Conservation (phyloP, 2,888 invertebrate species). For the Caenorhabditis drosophilae region DNA sequence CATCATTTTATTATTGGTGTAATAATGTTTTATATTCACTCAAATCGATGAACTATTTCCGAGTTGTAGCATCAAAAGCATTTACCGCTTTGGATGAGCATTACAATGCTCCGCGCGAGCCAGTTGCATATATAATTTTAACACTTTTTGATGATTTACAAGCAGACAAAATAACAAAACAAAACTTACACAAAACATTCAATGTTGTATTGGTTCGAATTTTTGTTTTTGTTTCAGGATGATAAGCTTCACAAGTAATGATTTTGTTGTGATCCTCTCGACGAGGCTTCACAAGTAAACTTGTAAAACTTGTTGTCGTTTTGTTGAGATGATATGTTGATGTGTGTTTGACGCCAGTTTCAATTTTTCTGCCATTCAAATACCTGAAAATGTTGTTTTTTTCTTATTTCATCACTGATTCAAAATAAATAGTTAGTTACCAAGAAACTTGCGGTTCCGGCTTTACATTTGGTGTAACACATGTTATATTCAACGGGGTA, state of each 20-base stretch:
- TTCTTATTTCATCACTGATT: too few species aligned
- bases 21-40: background rate
- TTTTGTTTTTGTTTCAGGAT: constrained; percentile 51
- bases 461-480: constrained; percentile 60
- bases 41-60: background rate
- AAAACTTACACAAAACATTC: constrained; percentile 58
- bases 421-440: constrained; percentile 27
- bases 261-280: constrained; percentile 61
- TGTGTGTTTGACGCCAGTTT: constrained; percentile 42
- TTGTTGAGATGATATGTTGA: constrained; percentile 56
- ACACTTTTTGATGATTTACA: too few species aligned
- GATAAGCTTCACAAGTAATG: constrained; percentile 62
- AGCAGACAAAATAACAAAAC: too few species aligned
- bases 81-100: too few species aligned
- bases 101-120: too few species aligned
- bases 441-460: constrained; percentile 56
- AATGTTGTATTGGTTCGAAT: constrained; percentile 55
- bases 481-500: constrained; percentile 62
- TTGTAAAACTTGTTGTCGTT: constrained; percentile 47
- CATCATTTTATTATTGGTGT: background rate
- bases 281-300: constrained; percentile 26
- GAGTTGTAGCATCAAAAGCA: background rate
- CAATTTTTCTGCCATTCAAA: constrained; percentile 59
- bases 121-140: too few species aligned
- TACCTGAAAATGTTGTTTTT: constrained; percentile 51